phyloP scores from a whole-genome alignment of 2,797 vertebrate species.

The Tinamus major region DNA sequence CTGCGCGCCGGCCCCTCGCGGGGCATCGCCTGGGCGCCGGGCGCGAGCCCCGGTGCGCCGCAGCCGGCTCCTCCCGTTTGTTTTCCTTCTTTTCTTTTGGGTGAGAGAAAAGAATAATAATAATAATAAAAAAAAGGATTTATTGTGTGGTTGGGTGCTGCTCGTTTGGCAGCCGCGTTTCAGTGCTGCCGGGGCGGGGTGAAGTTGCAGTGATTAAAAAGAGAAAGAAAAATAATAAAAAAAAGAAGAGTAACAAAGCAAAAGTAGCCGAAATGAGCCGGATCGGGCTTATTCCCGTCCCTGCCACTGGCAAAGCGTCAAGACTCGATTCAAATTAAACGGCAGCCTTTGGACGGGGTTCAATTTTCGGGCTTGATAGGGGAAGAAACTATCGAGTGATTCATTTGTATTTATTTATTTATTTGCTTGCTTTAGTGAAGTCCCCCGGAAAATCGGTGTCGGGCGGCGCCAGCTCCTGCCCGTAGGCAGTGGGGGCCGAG shows the following conservation, averaged over 20 bases:
- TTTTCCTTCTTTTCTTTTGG: too few species aligned
- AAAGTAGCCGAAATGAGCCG: neutral
- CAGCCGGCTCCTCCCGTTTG: too few species aligned
- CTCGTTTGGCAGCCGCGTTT: neutral
- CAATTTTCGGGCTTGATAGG: neutral
- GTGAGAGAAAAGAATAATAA: too few species aligned
- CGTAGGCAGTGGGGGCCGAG: neutral
- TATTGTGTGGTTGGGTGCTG: neutral
- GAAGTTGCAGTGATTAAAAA: neutral
- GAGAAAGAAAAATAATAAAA: neutral
- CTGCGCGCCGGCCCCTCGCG: too few species aligned
- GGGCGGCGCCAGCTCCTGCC: neutral
- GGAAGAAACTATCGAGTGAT: neutral
- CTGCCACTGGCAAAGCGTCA: neutral
- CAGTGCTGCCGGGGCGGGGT: neutral
- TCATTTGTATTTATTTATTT: neutral
- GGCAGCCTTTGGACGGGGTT: neutral
- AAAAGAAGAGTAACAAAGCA: neutral
- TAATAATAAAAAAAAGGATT: too few species aligned
- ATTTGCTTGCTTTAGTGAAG: neutral
- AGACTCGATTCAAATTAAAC: neutral
- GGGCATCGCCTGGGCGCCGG: too few species aligned
- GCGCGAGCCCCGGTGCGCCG: too few species aligned
- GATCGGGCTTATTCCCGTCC: neutral
- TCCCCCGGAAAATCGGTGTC: neutral